phyloP scores from a whole-genome alignment of 2,888 invertebrate species.

The Pachymerium ferrugineum region DNA sequence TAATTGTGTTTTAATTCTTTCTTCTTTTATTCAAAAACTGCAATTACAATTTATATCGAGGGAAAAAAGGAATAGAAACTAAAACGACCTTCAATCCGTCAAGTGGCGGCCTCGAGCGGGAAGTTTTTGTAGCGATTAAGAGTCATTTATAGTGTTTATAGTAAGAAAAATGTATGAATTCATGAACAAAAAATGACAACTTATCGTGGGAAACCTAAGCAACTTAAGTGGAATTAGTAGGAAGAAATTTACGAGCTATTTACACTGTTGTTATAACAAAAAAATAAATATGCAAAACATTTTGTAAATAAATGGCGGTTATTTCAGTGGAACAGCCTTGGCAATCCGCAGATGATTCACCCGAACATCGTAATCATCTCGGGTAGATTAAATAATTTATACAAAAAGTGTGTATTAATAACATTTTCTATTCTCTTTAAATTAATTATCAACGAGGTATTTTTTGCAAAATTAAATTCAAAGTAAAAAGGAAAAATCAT shows the following conservation, averaged over 20 bases:
- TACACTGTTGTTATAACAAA: background rate
- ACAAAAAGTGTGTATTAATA: background rate
- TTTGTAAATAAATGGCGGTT: background rate
- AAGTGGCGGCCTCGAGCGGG: background rate
- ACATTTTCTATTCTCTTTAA: background rate
- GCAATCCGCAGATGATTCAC: background rate
- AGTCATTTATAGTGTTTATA: background rate
- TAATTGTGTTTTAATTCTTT: too few relatives aligned
- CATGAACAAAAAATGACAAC: background rate
- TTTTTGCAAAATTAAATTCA: background rate
- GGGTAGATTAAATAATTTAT: background rate
- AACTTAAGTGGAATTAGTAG: background rate
- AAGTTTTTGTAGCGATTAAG: background rate
- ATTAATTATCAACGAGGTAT: background rate
- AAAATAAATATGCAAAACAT: background rate
- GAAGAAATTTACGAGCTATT: background rate
- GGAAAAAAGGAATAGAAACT: background rate
- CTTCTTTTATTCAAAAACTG: too few relatives aligned
- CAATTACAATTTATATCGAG: too few relatives aligned
- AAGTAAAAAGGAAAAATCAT: background rate
- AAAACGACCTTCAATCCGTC: background rate
- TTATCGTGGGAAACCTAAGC: background rate
- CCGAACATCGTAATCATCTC: conserved; percentile 11
- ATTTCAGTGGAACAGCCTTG: conserved; percentile 12
- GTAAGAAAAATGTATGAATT: background rate